Conservation (phyloP, 2,113 vertebrate genomes). For the Noctilio leporinus region DNA sequence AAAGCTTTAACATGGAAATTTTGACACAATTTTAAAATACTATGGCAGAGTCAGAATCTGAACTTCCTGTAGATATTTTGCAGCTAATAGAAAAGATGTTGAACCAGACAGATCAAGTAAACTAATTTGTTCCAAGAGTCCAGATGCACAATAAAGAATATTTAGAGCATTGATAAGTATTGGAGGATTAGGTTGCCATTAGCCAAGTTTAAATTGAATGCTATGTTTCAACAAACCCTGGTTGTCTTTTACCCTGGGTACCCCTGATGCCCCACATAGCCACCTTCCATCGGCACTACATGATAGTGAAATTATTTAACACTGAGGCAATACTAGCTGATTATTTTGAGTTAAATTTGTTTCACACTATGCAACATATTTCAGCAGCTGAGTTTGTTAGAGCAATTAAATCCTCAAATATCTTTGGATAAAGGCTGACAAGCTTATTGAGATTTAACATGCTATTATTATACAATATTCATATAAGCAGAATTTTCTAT, state of each 20-base stretch:
- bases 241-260: not conserved
- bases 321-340: conserved; percentile 53
- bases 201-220: not conserved
- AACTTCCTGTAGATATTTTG: not conserved
- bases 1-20: not conserved
- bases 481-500: conserved; percentile 1
- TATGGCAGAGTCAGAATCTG: not conserved
- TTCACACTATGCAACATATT: conserved; percentile 40
- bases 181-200: not conserved
- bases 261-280: not conserved
- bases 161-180: not conserved
- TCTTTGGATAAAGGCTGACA: conserved; percentile 29
- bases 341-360: conserved; percentile 67
- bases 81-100: not conserved
- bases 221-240: not conserved
- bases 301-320: conserved; percentile 33
- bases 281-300: not conserved
- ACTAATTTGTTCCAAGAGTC: not conserved
- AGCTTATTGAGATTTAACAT: not conserved
- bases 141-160: not conserved
- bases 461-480: not conserved
- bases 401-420: conserved; percentile 53
- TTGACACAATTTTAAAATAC: conserved; percentile 3
- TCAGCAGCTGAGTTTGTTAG: conserved; percentile 28
- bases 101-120: not conserved